phyloP scores from a whole-genome alignment of 2,113 vertebrate genomes.

The Amazona vittata region DNA sequence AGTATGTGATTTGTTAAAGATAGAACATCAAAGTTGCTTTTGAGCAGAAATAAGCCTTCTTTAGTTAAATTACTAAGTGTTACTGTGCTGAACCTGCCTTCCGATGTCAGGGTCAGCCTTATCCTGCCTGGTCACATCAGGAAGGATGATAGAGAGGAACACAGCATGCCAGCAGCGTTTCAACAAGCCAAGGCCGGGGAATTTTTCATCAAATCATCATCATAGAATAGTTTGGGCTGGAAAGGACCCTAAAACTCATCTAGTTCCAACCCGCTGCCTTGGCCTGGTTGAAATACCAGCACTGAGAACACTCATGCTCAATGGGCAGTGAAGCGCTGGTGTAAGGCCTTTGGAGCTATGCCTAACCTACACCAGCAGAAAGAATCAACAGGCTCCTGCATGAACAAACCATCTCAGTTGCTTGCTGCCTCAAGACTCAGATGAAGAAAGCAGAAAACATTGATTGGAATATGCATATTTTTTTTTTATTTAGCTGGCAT shows the following conservation, averaged over 20 bases:
- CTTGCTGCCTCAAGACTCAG: not conserved
- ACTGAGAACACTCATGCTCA: not conserved
- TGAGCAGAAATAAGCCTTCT: not conserved
- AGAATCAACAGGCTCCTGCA: not conserved
- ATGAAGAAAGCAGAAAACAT: not conserved
- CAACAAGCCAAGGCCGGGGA: not conserved
- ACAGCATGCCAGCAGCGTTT: not conserved
- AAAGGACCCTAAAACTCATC: not conserved
- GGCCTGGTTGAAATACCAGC: not conserved
- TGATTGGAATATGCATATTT: not conserved
- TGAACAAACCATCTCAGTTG: not conserved
- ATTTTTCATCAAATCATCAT: not conserved
- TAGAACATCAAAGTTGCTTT: not conserved
- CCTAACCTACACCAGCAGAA: not conserved
- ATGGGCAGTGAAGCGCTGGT: not conserved
- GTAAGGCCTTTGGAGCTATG: not conserved
- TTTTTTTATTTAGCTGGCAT: not conserved
- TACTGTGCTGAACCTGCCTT: not conserved
- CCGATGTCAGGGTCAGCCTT: not conserved
- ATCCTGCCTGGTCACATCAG: not conserved
- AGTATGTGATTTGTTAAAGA: slow-evolving; percentile 69
- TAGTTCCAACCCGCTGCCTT: not conserved
- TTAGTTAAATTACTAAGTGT: not conserved
- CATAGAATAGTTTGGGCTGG: not conserved
- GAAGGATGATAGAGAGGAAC: not conserved